Percentiles rank a stretch among this genome's conserved stretches.
Conservation (phyloP, 2,113 vertebrate species). For the Pygoscelis antarcticus region DNA sequence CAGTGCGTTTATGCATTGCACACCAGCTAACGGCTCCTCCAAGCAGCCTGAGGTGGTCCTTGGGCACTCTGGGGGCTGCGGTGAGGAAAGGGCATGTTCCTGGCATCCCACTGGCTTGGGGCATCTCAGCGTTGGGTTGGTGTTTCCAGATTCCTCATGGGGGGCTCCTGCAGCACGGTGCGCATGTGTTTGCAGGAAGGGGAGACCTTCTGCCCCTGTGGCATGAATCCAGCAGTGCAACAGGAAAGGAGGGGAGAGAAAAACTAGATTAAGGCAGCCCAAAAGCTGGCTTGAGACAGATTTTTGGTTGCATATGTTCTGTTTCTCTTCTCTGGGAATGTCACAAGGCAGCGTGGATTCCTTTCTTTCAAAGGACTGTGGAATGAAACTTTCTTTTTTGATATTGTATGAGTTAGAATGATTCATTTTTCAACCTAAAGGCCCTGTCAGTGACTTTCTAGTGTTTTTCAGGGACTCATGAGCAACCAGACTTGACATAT, state of each 20-base stretch:
- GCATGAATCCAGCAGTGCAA: neutral
- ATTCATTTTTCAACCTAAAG: constrained; percentile 28
- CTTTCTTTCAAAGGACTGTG: neutral
- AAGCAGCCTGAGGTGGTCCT: neutral
- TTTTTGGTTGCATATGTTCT: neutral
- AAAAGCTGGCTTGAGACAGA: neutral
- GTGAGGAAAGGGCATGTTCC: neutral
- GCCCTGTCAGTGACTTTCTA: neutral
- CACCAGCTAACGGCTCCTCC: neutral
- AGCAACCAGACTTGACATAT: constrained; percentile 85
- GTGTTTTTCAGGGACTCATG: constrained; percentile 80
- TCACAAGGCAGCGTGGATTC: neutral
- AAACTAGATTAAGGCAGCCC: neutral
- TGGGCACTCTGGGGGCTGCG: rapidly evolving
- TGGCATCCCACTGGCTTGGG: rapidly evolving
- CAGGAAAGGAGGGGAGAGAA: neutral
- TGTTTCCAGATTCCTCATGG: neutral
- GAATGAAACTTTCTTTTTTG: neutral
- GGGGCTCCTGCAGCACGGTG: rapidly evolving
- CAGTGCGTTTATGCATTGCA: neutral
- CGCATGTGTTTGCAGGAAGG: neutral
- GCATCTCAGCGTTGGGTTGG: rapidly evolving
- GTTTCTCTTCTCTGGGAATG: neutral
- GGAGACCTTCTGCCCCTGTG: neutral
- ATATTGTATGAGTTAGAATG: neutral